Evolutionary conservation across 2,888 invertebrate genomes (phyloP).

Genomic region (Selenia dentaria): DNA sequence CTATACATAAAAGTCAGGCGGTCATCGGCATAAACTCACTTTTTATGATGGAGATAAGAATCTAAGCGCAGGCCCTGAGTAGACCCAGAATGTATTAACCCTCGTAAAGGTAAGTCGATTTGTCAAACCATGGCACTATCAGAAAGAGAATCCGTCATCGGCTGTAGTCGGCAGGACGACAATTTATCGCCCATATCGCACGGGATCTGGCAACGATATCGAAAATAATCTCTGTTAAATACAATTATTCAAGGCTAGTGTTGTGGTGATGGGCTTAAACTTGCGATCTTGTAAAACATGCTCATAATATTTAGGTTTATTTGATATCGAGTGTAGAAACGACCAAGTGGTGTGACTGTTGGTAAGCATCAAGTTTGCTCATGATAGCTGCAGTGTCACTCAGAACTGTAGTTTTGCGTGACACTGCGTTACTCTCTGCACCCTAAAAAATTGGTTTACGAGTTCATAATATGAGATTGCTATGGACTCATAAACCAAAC

Average conservation of each 20-base stretch:
- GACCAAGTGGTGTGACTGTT: too few relatives aligned
- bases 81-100: constrained; percentile 53
- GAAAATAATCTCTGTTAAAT: constrained; percentile 28
- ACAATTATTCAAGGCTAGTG: constrained; percentile 30
- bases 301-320: too few relatives aligned
- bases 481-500: too few relatives aligned
- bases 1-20: constrained; percentile 32
- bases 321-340: too few relatives aligned
- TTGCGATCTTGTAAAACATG: too few relatives aligned
- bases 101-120: constrained; percentile 74
- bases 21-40: constrained; percentile 30
- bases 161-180: constrained; percentile 42
- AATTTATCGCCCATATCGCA: constrained; percentile 75
- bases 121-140: constrained; percentile 80
- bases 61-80: constrained; percentile 61
- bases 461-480: too few relatives aligned
- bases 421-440: too few relatives aligned
- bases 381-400: too few relatives aligned
- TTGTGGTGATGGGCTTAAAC: constrained; percentile 21
- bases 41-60: constrained; percentile 44
- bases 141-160: constrained; percentile 75
- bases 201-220: constrained; percentile 62
- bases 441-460: too few relatives aligned
- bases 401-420: too few relatives aligned
- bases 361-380: too few relatives aligned